Conservation (phyloP, 2,888 invertebrate genomes). For the Aelia acuminata region DNA sequence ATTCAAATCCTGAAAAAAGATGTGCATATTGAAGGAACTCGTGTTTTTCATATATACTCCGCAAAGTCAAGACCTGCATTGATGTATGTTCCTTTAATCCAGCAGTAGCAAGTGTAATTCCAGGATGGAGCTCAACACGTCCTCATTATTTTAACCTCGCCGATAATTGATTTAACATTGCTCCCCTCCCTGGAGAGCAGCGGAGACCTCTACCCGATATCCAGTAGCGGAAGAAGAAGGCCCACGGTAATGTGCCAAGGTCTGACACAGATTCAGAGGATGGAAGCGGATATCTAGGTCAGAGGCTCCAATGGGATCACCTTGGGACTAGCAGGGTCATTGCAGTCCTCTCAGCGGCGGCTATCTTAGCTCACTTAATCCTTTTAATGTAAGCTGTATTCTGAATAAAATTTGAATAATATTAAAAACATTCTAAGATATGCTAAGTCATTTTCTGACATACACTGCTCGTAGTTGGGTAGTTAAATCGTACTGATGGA, state of each 20-base stretch:
- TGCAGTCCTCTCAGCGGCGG: not conserved
- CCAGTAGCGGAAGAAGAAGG: conserved; percentile 41
- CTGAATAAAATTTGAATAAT: no score
- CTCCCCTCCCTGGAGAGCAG: not conserved
- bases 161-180: conserved; percentile 6
- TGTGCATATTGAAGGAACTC: no score
- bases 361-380: not conserved
- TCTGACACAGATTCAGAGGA: conserved; percentile 4
- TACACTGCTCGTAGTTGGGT: no score
- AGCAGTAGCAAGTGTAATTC: not conserved
- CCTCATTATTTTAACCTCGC: not conserved
- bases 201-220: not conserved
- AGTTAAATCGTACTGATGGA: no score
- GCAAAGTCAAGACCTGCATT: not conserved
- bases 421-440: no score
- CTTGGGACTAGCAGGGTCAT: not conserved
- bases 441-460: no score
- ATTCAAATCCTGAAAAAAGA: no score
- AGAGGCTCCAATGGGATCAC: conserved; percentile 2
- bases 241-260: not conserved
- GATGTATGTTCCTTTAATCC: not conserved
- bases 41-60: no score
- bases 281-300: conserved; percentile 7
- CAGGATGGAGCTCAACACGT: not conserved
- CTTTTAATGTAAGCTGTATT: not conserved